Base-by-base conservation (phyloP, 2,888 invertebrate genomes). In the Lepidocyrtoides sp. region DNA sequence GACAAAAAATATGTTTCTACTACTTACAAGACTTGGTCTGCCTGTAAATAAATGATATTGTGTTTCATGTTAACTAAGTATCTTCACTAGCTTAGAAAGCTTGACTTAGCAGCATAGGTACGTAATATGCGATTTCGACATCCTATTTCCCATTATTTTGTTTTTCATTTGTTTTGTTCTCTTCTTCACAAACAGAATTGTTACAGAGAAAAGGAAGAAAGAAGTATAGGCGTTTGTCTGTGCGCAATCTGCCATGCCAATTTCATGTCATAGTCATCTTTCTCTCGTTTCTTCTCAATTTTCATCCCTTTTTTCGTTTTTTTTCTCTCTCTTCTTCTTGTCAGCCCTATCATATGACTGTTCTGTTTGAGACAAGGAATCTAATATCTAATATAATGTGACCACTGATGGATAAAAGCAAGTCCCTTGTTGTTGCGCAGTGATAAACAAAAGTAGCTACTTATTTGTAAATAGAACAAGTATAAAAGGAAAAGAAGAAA, bases 231-330 rank as follows among this genome's bases (percentile, higher is more conserved):
- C 75, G 90, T 90, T 85, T 77, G 86, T 86, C 69, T 81, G 75
- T 92, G 86, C 51, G 88, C 79, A 84, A 83, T 84, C 75, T 83
- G 79, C 66, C 75, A 85, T 69, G 90, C 81, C 63, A 72, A 88
- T 88, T 60, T 92, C 87, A 84, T 92, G 92, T 90, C 87, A 83
- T 85, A 66, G 75, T 26, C 79, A 32, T 79, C 79, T 79, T 32
- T 79, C 20, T 29, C 32, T 79, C 20, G 32, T 48, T 79, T 60
- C 32, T 41, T 48, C 66, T 48, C 32, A 20, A 26, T 77, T 63
- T 51, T 48, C 57, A 23, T 77, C 57, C 44, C 2, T 66, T 69
- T 32, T 20, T 32, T 41, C 23, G 26, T 48, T 82, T 44, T 23
- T 14, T 17, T n/a, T n/a, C 41, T 14, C 63, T 41, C 23, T 17